Conservation (phyloP, 2,113 vertebrate genomes). For the Glareola pratincola region DNA sequence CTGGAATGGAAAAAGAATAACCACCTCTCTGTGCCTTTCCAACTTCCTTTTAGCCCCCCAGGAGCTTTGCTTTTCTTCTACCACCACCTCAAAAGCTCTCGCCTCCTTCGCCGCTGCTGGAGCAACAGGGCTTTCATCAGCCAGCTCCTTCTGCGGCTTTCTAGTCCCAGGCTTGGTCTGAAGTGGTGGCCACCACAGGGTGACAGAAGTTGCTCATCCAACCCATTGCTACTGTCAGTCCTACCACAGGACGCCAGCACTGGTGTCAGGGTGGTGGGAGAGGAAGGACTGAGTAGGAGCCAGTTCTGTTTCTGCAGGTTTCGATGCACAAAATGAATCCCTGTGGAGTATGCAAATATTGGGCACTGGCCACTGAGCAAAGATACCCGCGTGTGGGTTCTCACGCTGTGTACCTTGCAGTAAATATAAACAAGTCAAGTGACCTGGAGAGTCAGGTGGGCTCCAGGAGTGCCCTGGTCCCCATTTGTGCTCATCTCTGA, state of each 20-base stretch:
- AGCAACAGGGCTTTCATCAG: neutral
- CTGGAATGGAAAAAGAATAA: neutral
- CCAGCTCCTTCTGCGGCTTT: neutral
- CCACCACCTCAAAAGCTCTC: neutral
- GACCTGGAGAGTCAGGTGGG: neutral
- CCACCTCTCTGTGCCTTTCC: rapidly evolving
- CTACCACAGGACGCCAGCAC: neutral
- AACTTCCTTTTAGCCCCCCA: neutral
- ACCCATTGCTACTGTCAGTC: neutral
- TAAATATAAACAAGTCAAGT: neutral
- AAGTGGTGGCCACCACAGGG: neutral
- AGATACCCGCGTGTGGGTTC: neutral
- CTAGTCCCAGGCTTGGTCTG: neutral
- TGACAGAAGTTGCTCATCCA: neutral
- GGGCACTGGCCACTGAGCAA: neutral
- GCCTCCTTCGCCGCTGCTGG: neutral
- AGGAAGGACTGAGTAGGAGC: neutral
- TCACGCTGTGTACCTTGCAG: neutral
- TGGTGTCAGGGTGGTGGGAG: neutral
- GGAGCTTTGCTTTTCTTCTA: neutral
- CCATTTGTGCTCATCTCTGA: neutral
- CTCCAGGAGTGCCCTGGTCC: neutral
- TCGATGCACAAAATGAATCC: neutral
- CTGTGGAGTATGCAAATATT: neutral
- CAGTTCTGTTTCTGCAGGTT: neutral